Base-by-base conservation (phyloP, 1,140 invertebrate genomes). In the Diprion similis region DNA sequence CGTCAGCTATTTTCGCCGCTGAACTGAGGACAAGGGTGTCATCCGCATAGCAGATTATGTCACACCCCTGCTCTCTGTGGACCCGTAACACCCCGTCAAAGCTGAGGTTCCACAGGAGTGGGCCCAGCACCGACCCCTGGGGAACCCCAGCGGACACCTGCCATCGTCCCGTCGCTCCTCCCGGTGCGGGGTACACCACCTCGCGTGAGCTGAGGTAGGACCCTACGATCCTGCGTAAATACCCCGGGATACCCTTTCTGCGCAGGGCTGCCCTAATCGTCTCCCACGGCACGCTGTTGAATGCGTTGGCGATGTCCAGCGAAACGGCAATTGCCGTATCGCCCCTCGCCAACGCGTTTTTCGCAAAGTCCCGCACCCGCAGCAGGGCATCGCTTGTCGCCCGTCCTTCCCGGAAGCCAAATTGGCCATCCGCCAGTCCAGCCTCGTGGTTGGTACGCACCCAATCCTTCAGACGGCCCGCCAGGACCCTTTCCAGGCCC, bases 301-400 rank as follows among this genome's bases (percentile, higher is more conserved):
- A n/a, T n/a, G n/a, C n/a, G n/a, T n/a, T n/a, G n/a, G n/a, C 71
- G 1, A 81, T 70, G 70, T 78, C 77, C 46, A 82, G 37, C 48
- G 48, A 10, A 10, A 51, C 48, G 48, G 48, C 48, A 10, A 51
- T 51, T n/a, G n/a, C n/a, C n/a, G n/a, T n/a, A n/a, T n/a, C n/a
- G n/a, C n/a, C n/a, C 48, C 10, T 51, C 10, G 15, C 48, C 15
- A 10, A 10, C 48, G 10, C 15, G 10, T 15, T 10, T 10, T 51
- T 51, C 65, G 51, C 47, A 8, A 18, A 66, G 18, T 1, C 15
- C 17, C 10, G 11, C 17, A 69, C 76, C 9, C 68, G n/a, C 1
- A 71, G n/a, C 11, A 85, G 72, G 1, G 84, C 83, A 65, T 84
- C 78, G 17, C 80, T 75, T 9, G 84, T 87, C 7, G 79, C 81